Conservation (phyloP, 2,888 invertebrate genomes). For the Chesias legatella region DNA sequence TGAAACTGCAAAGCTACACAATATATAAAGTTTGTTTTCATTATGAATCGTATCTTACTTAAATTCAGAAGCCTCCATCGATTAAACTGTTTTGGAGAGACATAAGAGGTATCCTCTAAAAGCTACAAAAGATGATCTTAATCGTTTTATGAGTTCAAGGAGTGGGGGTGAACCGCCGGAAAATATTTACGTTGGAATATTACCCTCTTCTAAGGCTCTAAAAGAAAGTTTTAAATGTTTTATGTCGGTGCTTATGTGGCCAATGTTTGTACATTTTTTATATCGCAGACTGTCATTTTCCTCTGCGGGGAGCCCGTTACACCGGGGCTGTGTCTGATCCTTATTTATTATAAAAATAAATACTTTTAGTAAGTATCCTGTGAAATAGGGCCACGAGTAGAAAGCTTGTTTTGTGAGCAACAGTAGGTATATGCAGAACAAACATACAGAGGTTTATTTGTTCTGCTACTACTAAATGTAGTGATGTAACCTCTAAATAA, state of each 20-base stretch:
- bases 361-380: too few relatives aligned
- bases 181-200: conserved; percentile 61
- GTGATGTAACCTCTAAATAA: too few relatives aligned
- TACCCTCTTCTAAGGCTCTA: conserved; percentile 54
- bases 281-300: conserved; percentile 37
- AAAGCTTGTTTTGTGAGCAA: too few relatives aligned
- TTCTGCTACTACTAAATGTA: too few relatives aligned
- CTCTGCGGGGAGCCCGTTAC: conserved; percentile 23
- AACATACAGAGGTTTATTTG: too few relatives aligned
- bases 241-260: conserved; percentile 48
- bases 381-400: too few relatives aligned
- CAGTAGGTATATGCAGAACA: too few relatives aligned
- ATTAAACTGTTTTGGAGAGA: conserved; percentile 38
- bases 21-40: too few relatives aligned
- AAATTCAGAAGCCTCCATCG: conserved; percentile 30
- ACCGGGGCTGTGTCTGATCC: conserved; percentile 12
- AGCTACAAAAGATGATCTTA: conserved; percentile 67
- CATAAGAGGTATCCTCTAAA: conserved; percentile 40
- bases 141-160: conserved; percentile 63
- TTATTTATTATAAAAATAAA: too few relatives aligned
- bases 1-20: too few relatives aligned
- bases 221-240: conserved; percentile 69
- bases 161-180: conserved; percentile 47
- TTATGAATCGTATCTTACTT: too few relatives aligned
- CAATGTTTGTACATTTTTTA: conserved; percentile 37